phyloP scores from a whole-genome alignment of 2,888 invertebrate species.

The Osmoderma eremita region DNA sequence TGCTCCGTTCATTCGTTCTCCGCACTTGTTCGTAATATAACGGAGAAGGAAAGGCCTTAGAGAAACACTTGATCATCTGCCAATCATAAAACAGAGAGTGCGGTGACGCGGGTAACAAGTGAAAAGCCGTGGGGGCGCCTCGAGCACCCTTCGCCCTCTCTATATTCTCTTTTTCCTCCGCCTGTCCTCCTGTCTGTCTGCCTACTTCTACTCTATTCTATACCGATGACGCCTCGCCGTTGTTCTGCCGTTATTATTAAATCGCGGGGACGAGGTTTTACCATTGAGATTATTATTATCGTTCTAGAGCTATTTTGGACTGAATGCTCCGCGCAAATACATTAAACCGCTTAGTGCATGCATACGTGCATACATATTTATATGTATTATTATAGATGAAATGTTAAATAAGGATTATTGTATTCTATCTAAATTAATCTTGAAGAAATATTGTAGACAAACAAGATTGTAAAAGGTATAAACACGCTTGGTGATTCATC shows the following conservation, averaged over 20 bases:
- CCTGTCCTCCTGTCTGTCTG: slow-evolving; percentile 6
- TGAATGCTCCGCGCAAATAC: slow-evolving; percentile 46
- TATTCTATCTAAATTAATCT: no score
- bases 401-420: no score
- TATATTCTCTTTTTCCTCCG: slow-evolving; percentile 17
- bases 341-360: slow-evolving; percentile 48
- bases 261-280: slow-evolving; percentile 39
- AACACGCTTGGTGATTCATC: no score
- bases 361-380: background rate
- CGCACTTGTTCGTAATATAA: slow-evolving; percentile 1
- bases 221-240: background rate
- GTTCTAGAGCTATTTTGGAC: background rate
- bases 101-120: slow-evolving; percentile 50
- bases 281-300: slow-evolving; percentile 46
- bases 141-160: slow-evolving; percentile 46
- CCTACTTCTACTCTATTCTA: slow-evolving; percentile 13
- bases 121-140: slow-evolving; percentile 48
- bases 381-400: background rate
- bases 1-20: background rate
- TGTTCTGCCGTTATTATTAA: slow-evolving; percentile 20
- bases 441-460: no score
- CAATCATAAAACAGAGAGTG: slow-evolving; percentile 47
- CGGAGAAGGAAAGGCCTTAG: slow-evolving; percentile 30
- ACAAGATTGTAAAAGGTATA: no score
- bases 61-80: slow-evolving; percentile 53